Evolutionary conservation across 2,797 vertebrate species (phyloP), one percentile per base, ranked within the genome.

Genomic region (Alcedo quadribrachys): DNA sequence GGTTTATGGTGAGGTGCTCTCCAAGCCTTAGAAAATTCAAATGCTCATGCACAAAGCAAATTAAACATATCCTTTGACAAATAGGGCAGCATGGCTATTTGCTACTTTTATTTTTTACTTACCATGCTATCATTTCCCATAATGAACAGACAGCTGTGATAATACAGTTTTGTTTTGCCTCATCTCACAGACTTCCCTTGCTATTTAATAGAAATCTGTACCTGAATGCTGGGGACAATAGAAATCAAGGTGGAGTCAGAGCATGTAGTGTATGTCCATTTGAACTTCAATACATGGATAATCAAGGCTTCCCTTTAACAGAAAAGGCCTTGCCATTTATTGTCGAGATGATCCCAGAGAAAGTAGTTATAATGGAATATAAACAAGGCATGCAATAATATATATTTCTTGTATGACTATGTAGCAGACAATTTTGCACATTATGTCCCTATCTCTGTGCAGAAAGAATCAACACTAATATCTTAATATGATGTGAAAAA

Each of bases 11-110:
- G 79, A 94, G 81, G 70, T 63, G 79, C 55, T 81, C 86, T 92
- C 90, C 43, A 80, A 42, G 67, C 57, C 57, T 90, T 90, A 66
- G 79, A 92, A 91, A 85, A 90, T 70, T 79, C 65, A 65, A 95
- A 91, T 22, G 37, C 12, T 32, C 32, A 10, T n/a, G 61, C 33
- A 58, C 24, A 81, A 82, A 88, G 54, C 19, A 81, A 92, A 91
- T 92, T 40, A 87, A 81, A 81, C 3, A 8, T 30, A 69, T 43
- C 35, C 67, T 74, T 19, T 21, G 51, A 82, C 53, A 66, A 86
- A 68, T 40, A 51, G 60, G 65, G 57, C 16, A 82, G 19, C 53
- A 9, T 0, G 2, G 53, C 14, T 45, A 65, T 42, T 51, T 32
- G 30, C 57, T 48, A 51, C 30, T 70, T 77, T 54, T 27, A 54